phyloP scores from a whole-genome alignment of 2,113 vertebrate genomes.

The Platysteira castanea region DNA sequence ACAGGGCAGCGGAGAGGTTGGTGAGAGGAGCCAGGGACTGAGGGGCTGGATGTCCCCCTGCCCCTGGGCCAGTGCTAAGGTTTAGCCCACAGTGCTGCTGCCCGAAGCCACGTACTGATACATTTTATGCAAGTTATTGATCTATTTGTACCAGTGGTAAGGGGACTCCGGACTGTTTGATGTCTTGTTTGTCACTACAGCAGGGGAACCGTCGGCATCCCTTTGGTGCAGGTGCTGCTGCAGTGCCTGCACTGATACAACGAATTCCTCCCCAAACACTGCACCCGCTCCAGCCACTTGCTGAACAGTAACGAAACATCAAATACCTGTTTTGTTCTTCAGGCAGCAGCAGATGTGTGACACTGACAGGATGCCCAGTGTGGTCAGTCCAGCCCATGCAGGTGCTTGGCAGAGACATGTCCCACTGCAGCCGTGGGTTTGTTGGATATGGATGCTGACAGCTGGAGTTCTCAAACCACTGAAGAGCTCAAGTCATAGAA shows the following conservation, averaged over 20 bases:
- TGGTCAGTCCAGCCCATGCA: accelerated
- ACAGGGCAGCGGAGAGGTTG: no score
- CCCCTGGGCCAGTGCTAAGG: background rate
- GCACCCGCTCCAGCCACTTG: background rate
- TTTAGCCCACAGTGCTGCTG: background rate
- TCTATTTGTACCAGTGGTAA: background rate
- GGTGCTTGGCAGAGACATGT: accelerated
- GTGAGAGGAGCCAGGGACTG: background rate
- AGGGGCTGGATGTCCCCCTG: background rate
- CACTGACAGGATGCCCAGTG: accelerated
- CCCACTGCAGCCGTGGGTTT: background rate
- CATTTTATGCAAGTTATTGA: background rate
- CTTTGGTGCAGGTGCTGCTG: accelerated
- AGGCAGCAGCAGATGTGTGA: background rate
- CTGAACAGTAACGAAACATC: background rate
- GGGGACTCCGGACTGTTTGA: background rate
- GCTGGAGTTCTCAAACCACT: background rate
- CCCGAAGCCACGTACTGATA: background rate
- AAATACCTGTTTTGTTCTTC: background rate
- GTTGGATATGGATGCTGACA: accelerated
- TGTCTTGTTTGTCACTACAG: background rate
- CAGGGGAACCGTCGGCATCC: accelerated
- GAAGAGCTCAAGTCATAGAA: background rate
- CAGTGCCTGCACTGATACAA: accelerated
- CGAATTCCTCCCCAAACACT: background rate